phyloP scores from a whole-genome alignment of 2,797 vertebrate genomes.

The Sparidentex hasta region DNA sequence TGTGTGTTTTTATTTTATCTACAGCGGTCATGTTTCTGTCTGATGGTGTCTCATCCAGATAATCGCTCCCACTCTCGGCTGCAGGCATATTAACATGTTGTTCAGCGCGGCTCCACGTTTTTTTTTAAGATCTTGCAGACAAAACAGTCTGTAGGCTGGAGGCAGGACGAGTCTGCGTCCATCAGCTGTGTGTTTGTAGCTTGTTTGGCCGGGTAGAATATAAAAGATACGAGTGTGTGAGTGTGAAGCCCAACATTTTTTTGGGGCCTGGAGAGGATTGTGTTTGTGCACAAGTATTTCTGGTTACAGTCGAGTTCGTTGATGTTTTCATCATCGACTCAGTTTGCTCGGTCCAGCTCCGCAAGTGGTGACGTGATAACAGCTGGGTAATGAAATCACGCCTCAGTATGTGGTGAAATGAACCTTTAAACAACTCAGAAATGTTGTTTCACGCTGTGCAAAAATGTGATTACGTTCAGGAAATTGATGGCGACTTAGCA shows the following conservation, averaged over 20 bases:
- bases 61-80: constrained; percentile 39
- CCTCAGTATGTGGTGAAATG: neutral
- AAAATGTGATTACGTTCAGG: neutral
- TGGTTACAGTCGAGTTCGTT: no score
- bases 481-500: neutral
- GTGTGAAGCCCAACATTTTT: neutral
- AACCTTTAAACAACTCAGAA: constrained; percentile 6
- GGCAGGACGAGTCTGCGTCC: neutral
- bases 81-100: constrained; percentile 48
- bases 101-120: constrained; percentile 27
- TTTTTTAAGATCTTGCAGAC: constrained; percentile 43
- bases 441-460: neutral
- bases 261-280: neutral
- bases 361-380: neutral
- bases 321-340: no score
- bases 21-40: constrained; percentile 39
- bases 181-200: neutral
- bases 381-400: neutral
- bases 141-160: constrained; percentile 34
- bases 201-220: neutral
- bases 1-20: constrained; percentile 50
- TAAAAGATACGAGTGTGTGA: neutral
- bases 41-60: constrained; percentile 53
- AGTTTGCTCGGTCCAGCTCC: neutral
- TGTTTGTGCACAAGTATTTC: no score